Conservation (phyloP, 2,888 invertebrate species). For the Choristoneura rosaceana region DNA sequence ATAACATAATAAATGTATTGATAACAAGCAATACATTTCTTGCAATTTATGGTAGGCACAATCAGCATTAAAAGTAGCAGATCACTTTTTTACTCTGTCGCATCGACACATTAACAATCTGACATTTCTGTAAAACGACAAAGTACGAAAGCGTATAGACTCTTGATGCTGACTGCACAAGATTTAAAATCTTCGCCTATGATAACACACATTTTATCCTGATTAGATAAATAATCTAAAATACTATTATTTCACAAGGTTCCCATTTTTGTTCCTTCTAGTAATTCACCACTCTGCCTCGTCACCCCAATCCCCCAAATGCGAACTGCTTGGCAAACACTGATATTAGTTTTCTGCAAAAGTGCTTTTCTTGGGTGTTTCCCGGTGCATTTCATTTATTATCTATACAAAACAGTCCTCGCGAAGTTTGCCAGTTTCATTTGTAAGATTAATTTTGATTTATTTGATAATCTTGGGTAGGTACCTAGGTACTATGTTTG, state of each 20-base stretch:
- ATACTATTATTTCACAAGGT: neutral
- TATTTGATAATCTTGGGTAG: too few species aligned
- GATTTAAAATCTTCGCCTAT: too few species aligned
- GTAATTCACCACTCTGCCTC: constrained; percentile 56
- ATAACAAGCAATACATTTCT: too few species aligned
- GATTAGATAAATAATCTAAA: neutral
- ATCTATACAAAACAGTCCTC: constrained; percentile 45
- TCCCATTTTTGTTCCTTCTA: constrained; percentile 50
- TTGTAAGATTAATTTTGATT: constrained; percentile 36
- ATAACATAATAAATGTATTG: too few species aligned
- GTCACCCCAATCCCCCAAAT: constrained; percentile 78
- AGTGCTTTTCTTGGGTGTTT: constrained; percentile 77
- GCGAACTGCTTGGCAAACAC: constrained; percentile 80
- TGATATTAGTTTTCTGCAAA: constrained; percentile 79
- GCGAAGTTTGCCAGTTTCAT: constrained; percentile 34
- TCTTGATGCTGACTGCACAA: too few species aligned
- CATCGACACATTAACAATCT: too few species aligned
- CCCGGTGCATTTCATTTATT: constrained; percentile 71
- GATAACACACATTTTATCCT: too few species aligned
- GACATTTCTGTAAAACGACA: too few species aligned
- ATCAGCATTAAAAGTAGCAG: too few species aligned
- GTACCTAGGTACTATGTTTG: neutral
- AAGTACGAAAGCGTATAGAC: too few species aligned
- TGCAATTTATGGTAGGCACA: too few species aligned
- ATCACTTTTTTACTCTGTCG: too few species aligned